Evolutionary conservation across 1,140 invertebrate species (phyloP), one percentile per base, ranked within the genome.

Genomic region (Babylonia areolata): DNA sequence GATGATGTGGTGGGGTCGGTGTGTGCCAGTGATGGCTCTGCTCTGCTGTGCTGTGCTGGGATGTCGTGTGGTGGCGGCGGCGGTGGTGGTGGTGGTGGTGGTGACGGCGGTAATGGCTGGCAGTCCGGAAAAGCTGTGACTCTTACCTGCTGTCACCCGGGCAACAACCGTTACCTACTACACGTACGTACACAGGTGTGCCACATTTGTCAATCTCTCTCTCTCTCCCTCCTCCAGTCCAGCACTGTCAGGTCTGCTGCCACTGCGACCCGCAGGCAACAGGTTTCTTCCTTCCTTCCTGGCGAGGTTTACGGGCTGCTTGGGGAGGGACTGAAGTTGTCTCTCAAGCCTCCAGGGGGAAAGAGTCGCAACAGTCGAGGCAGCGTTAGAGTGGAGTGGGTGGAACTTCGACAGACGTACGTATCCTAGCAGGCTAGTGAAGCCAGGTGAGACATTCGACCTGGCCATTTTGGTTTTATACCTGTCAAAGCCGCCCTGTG

Each of bases 391-490:
- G 28, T 33, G n/a, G 15, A 0, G 33, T 11, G 40, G 15, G 35
- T 2, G 17, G 17, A 28, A 5, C 40, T 37, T 40, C 9, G 31
- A 33, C 28, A n/a, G 28, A 71, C 28, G 9, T 37, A 33, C 11
- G 73, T 5, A 11, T 6, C 31, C 73, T 77, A 77, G 23, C 33
- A 75, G 3, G 11, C 37, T 77, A 77, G 75, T 12, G 33, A 82
- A 69, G 35, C 33, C 81, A 84, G 82, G 82, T 84, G 82, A 84
- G 82, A 69, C n/a, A 71, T 83, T 15, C 35, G 81, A 73, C 64
- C 64, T 84, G 82, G 9, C 54, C 35, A 42, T 73, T 84, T 84
- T 31, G 64, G 69, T 84, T 84, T 84, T 84, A 84, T 84, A 84
- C 82, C 82, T 84, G 82, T 64, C 40, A 78, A 84, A 84, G 1